phyloP scores from a whole-genome alignment of 2,113 vertebrate species.

The Poeciliopsis occidentalis region DNA sequence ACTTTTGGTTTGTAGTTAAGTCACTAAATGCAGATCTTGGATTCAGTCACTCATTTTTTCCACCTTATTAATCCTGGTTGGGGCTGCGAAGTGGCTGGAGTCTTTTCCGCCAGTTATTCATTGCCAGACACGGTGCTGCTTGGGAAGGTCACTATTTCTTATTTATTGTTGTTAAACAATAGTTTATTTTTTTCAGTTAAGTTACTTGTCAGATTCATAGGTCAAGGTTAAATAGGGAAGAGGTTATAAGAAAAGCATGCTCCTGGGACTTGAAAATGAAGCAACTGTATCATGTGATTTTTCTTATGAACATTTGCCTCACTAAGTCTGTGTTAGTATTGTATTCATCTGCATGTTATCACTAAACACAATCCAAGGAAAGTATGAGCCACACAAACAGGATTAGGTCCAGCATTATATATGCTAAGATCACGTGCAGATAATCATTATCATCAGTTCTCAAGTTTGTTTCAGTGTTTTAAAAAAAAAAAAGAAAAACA shows the following conservation, averaged over 20 bases:
- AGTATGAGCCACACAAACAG: slow-evolving; percentile 41
- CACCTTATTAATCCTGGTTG: neutral
- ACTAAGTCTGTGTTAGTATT: slow-evolving; percentile 17
- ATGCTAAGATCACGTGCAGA: slow-evolving; percentile 51
- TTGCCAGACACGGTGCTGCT: neutral
- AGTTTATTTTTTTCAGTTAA: no score
- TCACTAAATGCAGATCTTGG: neutral
- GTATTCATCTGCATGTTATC: slow-evolving; percentile 41
- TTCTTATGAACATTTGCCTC: neutral
- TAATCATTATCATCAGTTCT: slow-evolving; percentile 33
- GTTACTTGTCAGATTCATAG: no score
- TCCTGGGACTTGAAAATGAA: neutral
- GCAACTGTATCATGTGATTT: neutral
- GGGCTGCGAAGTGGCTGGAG: neutral
- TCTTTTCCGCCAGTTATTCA: neutral
- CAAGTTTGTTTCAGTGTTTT: slow-evolving; percentile 27
- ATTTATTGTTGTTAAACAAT: neutral
- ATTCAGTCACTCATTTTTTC: neutral
- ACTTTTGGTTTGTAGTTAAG: neutral
- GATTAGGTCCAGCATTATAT: slow-evolving; percentile 63
- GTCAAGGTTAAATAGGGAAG: no score
- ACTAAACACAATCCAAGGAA: slow-evolving; percentile 24
- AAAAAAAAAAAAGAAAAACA: slow-evolving; percentile 22
- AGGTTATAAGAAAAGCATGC: no score
- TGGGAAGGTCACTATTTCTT: neutral